Evolutionary conservation across 2,888 invertebrate genomes (phyloP), one percentile per base, ranked within the genome.

Genomic region (Sylvicola fuscatus): DNA sequence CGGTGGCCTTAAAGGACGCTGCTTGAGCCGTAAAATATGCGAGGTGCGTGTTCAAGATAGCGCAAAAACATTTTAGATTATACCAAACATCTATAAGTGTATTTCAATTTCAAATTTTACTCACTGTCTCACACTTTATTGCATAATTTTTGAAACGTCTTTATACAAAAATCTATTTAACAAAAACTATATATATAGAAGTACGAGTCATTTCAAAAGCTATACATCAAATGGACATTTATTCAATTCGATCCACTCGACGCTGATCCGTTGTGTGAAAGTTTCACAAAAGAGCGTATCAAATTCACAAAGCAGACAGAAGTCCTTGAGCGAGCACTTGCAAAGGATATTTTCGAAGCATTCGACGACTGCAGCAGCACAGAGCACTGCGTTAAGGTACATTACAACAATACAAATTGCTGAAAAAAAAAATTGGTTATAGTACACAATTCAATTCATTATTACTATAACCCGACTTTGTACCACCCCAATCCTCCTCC

Each of bases 1-100:
- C 38, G 75, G 76, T 30, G 80, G 73, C 1, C 49, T 71, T n/a
- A 59, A 67, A 41, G 74, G 72, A 5, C 68, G 68, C 46, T 60
- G 54, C 15, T 54, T 72, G 14, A 65, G 65, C 39, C 54, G 55
- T 2, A 65, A 65, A 44, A 61, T 66, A 2, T 40, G 40, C 2
- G 44, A 51, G 2, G 44, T 53, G 27, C 31, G 28, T 27, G n/a
- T n/a, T n/a, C n/a, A n/a, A n/a, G n/a, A n/a, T n/a, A n/a, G n/a
- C n/a, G n/a, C n/a, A n/a, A n/a, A n/a, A n/a, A n/a, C n/a, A n/a
- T n/a, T n/a, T n/a, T n/a, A n/a, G n/a, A n/a, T n/a, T n/a, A n/a
- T n/a, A n/a, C n/a, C n/a, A n/a, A n/a, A n/a, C n/a, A n/a, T n/a
- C n/a, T n/a, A n/a, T n/a, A n/a, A n/a, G n/a, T n/a, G n/a, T n/a